Base-by-base conservation (phyloP, 2,113 vertebrate species). In the Coptodon rendalli region DNA sequence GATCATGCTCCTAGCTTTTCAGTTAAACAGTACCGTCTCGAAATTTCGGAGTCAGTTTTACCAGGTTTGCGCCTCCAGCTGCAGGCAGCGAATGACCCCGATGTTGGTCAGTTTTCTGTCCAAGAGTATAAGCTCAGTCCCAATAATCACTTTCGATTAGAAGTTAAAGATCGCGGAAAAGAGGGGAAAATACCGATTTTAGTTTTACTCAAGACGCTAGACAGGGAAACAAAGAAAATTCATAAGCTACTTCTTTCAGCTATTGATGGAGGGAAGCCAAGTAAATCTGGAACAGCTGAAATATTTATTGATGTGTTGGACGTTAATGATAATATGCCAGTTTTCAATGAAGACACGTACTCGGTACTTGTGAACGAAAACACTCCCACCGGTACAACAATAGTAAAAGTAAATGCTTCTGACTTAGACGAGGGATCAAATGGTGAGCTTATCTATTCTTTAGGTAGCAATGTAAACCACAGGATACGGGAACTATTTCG, bases 131-230 rank as follows among this genome's bases (percentile, higher is more conserved):
- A 92, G 90, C 89, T 96, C 2, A 93, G 85, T 45, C 81, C 63
- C 38, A 95, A 92, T 10, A 92, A 95, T 31, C 85, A 96, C 82
- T 96, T 96, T 79, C 93, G 95, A 50, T 80, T 95, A 7, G 93
- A 94, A 83, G 88, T 95, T 7, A 17, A 82, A 52, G 27, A 34
- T 89, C 22, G 88, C 90, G 52, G 87, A 80, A 2, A 96, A 95
- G 87, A 90, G 91, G 36, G 71, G 0, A 76, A 76, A 48, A 76
- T 76, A 76, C 94, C 94, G 0, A 66, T 92, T 48, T 81, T 96
- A 36, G 59, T 95, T 57, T 86, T 96, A 43, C 83, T 91, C n/a
- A 95, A 94, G 31, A 13, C 88, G 1, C 12, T 96, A 6, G 95
- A 96, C 16, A 92, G 95, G 57, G 96, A 96, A 81, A 83, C 73